phyloP scores from a whole-genome alignment of 2,888 invertebrate genomes.

The Coelinius sp. region DNA sequence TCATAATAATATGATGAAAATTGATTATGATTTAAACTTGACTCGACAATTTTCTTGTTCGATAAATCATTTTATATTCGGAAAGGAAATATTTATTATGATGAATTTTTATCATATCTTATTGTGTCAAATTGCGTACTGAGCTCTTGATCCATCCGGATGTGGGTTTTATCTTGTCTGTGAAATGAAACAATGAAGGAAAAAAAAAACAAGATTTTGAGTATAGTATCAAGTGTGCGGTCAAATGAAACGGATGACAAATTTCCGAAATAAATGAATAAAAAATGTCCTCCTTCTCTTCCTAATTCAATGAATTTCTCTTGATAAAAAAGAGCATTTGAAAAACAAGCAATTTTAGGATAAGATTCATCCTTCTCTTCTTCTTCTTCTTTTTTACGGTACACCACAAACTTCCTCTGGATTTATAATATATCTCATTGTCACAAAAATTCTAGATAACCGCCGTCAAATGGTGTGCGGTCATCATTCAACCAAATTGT shows the following conservation, averaged over 20 bases:
- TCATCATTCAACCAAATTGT: not conserved
- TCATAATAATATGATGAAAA: too few relatives aligned
- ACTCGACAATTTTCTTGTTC: not conserved
- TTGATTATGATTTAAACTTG: conserved; percentile 1
- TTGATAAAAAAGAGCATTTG: too few relatives aligned
- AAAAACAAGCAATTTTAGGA: not conserved
- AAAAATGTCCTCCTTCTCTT: not conserved
- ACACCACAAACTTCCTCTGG: conserved; percentile 1
- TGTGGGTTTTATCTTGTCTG: conserved; percentile 10
- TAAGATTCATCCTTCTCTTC: not conserved
- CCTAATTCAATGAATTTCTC: too few relatives aligned
- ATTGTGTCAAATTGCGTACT: not conserved
- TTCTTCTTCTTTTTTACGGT: not conserved
- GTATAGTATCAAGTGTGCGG: too few relatives aligned
- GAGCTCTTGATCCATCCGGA: conserved; percentile 5
- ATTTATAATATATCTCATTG: not conserved
- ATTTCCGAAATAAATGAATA: too few relatives aligned
- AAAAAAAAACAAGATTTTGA: not conserved
- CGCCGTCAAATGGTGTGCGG: not conserved
- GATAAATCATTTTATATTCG: too few relatives aligned
- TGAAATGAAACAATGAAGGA: not conserved
- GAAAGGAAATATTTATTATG: too few relatives aligned
- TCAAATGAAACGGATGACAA: too few relatives aligned
- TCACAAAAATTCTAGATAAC: not conserved
- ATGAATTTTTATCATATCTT: not conserved